A percentile compares a stretch with the other conserved stretches of the same genome.
Evolutionary conservation across 2,113 vertebrate species (phyloP).

Genomic region (Thunnus maccoyii): DNA sequence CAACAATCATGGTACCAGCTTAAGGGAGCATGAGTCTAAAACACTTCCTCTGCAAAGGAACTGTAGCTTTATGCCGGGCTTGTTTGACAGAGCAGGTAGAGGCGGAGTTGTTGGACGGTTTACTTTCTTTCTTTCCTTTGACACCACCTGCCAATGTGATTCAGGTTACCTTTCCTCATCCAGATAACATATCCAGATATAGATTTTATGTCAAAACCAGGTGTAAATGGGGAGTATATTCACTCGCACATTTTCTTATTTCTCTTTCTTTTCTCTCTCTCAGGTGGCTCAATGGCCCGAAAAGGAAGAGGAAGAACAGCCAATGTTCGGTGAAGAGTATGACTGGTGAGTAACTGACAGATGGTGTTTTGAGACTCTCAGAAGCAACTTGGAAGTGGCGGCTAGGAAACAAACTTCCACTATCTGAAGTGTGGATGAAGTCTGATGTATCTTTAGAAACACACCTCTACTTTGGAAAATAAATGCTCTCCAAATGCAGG

Average conservation of each 20-base stretch:
- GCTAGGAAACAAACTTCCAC: constrained; percentile 3
- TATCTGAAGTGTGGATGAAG: constrained; percentile 9
- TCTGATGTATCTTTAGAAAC: neutral
- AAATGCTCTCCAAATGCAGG: neutral
- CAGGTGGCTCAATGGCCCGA: constrained; percentile 98
- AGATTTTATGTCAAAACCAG: too few species aligned
- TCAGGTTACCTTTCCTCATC: neutral
- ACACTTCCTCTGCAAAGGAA: too few species aligned
- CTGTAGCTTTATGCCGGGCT: too few species aligned
- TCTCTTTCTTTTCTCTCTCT: constrained; percentile 17
- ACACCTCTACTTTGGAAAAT: neutral
- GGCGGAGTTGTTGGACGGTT: too few species aligned
- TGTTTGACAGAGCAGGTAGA: too few species aligned
- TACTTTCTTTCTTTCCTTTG: too few species aligned
- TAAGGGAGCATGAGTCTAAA: too few species aligned
- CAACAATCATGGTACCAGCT: too few species aligned
- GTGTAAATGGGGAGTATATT: neutral
- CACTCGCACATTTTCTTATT: neutral
- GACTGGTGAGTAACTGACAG: constrained; percentile 88
- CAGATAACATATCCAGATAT: neutral
- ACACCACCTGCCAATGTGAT: neutral
- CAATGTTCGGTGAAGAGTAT: constrained; percentile 99
- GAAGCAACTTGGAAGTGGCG: constrained; percentile 13
- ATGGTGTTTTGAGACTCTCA: neutral
- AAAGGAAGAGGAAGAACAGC: constrained; percentile 99